A percentile compares a stretch with the other conserved stretches of the same genome.
These are phyloP conservation scores for Acanthurus tractus DNA, from an alignment of 2,797 vertebrate species.

Conservation along the genomic window DNA sequence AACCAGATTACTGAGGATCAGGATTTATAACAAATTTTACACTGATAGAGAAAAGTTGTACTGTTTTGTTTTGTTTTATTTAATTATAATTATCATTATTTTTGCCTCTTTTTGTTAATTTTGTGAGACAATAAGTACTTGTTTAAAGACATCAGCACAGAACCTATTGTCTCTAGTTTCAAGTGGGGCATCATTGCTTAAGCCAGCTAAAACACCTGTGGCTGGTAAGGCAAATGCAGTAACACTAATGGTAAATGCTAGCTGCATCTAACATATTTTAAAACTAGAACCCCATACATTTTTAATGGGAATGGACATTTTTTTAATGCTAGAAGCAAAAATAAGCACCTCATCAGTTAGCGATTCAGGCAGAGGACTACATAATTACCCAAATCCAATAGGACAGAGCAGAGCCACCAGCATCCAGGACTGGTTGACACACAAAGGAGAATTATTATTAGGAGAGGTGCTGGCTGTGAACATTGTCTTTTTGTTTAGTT, in stretches of 20 bases:
- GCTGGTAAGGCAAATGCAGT: not conserved
- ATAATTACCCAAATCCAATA: too few species aligned
- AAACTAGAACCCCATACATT: not conserved
- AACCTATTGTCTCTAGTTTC: not conserved
- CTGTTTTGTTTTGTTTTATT: not conserved
- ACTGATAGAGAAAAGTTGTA: not conserved
- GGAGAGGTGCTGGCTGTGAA: too few species aligned
- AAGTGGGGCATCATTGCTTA: not conserved
- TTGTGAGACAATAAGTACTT: not conserved
- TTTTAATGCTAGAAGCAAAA: not conserved
- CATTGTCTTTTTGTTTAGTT: not conserved
- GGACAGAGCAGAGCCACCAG: too few species aligned
- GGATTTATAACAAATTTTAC: not conserved
- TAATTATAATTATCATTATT: not conserved
- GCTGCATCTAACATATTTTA: not conserved
- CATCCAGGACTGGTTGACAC: too few species aligned
- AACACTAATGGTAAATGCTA: not conserved
- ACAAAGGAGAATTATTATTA: too few species aligned
- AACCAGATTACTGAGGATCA: not conserved
- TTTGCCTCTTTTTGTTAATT: too few species aligned
- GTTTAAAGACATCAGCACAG: not conserved
- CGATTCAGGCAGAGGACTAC: not conserved
- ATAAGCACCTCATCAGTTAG: not conserved
- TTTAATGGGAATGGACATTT: not conserved
- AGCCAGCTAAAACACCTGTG: not conserved